A percentile compares a stretch with the other conserved stretches of the same genome.
Evolutionary conservation across 2,113 vertebrate species (phyloP).

Genomic region (Bubo blakistoni): DNA sequence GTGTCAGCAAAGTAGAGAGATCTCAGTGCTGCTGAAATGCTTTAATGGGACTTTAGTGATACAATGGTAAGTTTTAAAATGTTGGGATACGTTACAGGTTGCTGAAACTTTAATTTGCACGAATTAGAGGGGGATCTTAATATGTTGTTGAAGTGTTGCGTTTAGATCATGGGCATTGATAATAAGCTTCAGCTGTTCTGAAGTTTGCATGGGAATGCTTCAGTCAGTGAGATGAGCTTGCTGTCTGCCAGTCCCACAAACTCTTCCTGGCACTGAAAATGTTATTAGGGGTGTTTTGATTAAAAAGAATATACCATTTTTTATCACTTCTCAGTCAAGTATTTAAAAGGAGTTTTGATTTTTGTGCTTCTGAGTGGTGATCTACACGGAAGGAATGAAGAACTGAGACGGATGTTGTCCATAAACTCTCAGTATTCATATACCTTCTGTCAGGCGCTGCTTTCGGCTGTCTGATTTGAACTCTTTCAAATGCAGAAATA

Average conservation of each 20-base stretch:
- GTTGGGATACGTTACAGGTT: neutral
- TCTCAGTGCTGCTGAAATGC: neutral
- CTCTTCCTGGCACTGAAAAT: neutral
- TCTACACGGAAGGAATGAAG: neutral
- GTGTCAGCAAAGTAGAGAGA: neutral
- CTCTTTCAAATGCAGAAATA: neutral
- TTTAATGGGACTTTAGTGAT: neutral
- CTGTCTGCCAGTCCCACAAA: neutral
- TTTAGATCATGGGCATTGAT: neutral
- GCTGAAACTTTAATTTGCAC: neutral
- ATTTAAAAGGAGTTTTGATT: neutral
- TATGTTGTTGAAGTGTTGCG: neutral
- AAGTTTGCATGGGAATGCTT: neutral
- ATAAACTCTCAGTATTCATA: neutral
- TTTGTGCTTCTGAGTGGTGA: neutral
- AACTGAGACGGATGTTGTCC: neutral
- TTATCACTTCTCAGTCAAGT: neutral
- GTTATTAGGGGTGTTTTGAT: neutral
- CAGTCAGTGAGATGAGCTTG: neutral
- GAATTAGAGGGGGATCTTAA: neutral
- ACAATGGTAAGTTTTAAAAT: neutral
- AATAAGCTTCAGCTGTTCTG: neutral
- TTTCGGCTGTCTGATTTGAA: neutral
- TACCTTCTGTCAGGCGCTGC: neutral
- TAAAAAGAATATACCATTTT: neutral